Percentiles rank a stretch among this genome's conserved stretches.
phyloP scores from a whole-genome alignment of 2,113 vertebrate species.

The Mustela lutreola region DNA sequence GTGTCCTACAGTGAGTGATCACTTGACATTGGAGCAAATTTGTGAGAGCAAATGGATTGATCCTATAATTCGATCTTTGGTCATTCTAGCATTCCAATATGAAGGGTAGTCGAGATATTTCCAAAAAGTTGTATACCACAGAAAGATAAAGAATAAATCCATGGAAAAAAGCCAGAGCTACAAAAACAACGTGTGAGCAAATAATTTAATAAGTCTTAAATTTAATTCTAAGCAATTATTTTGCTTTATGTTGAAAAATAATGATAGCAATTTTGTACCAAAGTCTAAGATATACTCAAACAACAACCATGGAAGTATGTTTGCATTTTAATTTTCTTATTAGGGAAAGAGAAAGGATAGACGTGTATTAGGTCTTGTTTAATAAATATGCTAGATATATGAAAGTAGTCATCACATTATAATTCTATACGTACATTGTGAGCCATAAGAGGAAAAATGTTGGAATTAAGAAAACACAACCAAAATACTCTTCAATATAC shows the following conservation, averaged over 20 bases:
- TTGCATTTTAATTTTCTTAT: neutral
- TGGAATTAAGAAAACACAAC: neutral
- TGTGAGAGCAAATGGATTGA: neutral
- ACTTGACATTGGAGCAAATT: neutral
- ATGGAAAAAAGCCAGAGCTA: neutral
- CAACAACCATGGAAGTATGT: fast-evolving
- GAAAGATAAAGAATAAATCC: neutral
- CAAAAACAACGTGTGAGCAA: neutral
- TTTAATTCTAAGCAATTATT: constrained; percentile 15
- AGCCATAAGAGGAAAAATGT: neutral
- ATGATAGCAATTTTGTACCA: neutral
- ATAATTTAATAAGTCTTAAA: neutral
- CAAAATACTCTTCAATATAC: neutral
- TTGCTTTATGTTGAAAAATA: constrained; percentile 19
- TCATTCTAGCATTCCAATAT: neutral
- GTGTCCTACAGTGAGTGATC: neutral
- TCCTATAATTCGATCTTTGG: neutral
- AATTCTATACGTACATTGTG: neutral
- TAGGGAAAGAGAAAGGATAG: neutral
- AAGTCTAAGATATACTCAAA: constrained; percentile 12
- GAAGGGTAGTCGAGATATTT: neutral
- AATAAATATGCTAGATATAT: constrained; percentile 15
- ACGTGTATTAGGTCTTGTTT: neutral
- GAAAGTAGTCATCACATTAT: neutral
- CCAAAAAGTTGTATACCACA: neutral